Evolutionary conservation across 2,888 invertebrate genomes (phyloP).

Genomic region (Amiota communis): DNA sequence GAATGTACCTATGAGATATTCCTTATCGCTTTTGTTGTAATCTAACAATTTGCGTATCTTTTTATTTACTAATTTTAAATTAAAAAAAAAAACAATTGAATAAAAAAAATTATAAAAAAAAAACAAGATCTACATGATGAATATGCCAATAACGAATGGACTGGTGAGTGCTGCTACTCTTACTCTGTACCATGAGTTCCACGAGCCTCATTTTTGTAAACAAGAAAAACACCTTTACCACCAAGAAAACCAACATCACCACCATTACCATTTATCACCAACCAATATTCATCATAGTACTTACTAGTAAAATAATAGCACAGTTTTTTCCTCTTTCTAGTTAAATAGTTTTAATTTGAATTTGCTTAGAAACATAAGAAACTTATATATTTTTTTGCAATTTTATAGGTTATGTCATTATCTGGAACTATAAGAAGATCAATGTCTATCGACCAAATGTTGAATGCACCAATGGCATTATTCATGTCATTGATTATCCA

Average conservation of each 20-base stretch:
- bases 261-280: conserved; percentile 8
- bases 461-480: conserved; percentile 95
- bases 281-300: conserved; percentile 1
- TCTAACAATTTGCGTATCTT: conserved; percentile 33
- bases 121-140: conserved; percentile 71
- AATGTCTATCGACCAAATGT: conserved; percentile 92
- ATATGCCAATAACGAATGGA: conserved; percentile 71
- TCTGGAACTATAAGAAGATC: conserved; percentile 89
- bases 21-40: conserved; percentile 40
- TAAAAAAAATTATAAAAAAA: conserved; percentile 47
- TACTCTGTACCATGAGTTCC: conserved; percentile 32
- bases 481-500: conserved; percentile 93
- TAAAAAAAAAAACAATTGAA: conserved; percentile 45
- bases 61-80: conserved; percentile 27
- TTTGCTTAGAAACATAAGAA: background rate
- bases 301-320: background rate
- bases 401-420: conserved; percentile 82
- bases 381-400: background rate
- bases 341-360: background rate
- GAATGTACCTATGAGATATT: conserved; percentile 25
- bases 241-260: background rate
- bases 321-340: conserved; percentile 25
- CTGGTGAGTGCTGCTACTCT: conserved; percentile 68
- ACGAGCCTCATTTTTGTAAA: conserved; percentile 49
- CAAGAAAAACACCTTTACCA: conserved; percentile 18